phyloP scores from a whole-genome alignment of 2,797 vertebrate species.

The Notamacropus eugenii region DNA sequence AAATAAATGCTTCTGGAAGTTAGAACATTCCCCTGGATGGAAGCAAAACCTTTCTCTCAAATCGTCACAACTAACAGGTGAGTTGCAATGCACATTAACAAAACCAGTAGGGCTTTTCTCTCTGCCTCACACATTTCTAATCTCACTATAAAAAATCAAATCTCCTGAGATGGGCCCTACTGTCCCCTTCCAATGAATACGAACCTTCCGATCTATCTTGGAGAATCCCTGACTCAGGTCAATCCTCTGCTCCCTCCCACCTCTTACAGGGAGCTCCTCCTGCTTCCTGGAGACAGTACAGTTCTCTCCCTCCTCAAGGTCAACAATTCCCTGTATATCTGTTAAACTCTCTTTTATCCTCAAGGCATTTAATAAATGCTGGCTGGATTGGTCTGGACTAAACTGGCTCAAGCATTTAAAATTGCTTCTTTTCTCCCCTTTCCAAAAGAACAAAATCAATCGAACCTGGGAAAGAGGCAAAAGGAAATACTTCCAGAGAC shows the following conservation, averaged over 20 bases:
- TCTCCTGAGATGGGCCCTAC: neutral
- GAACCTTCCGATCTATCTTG: neutral
- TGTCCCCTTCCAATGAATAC: neutral
- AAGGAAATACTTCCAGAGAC: neutral
- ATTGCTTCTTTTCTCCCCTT: neutral
- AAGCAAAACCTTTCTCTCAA: neutral
- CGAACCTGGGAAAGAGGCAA: neutral
- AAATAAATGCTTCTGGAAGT: neutral
- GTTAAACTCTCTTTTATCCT: neutral
- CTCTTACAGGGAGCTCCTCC: neutral
- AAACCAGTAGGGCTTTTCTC: neutral
- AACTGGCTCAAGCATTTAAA: neutral
- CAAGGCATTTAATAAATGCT: neutral
- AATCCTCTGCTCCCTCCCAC: neutral
- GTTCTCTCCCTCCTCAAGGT: neutral
- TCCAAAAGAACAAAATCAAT: neutral
- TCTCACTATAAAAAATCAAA: neutral
- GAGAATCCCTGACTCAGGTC: neutral
- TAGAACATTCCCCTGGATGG: neutral
- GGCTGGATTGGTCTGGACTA: neutral
- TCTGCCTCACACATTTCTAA: neutral
- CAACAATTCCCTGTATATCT: no score
- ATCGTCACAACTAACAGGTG: neutral
- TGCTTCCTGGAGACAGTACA: neutral
- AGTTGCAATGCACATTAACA: neutral